Percentiles rank a stretch among this genome's conserved stretches.
phyloP scores from a whole-genome alignment of 1,140 invertebrate species.

The Heterodera schachtii region DNA sequence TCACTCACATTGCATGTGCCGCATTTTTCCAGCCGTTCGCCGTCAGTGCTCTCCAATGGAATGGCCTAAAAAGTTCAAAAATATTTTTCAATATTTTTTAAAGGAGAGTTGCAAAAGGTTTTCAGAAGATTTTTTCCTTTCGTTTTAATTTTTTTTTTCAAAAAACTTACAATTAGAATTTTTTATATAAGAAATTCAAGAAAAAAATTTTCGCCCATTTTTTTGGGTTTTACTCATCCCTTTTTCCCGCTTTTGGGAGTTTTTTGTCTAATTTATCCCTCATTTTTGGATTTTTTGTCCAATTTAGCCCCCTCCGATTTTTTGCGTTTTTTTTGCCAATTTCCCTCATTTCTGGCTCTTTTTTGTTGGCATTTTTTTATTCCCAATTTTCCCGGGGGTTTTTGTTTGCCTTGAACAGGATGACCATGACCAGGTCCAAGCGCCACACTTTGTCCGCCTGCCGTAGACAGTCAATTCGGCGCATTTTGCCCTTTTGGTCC shows the following conservation, averaged over 20 bases:
- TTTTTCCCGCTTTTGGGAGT: too few relatives aligned
- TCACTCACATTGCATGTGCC: conserved; percentile 91
- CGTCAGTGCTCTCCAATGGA: conserved; percentile 97
- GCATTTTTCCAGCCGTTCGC: conserved; percentile 94
- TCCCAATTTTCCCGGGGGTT: neutral
- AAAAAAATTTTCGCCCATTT: too few relatives aligned
- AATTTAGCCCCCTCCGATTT: too few relatives aligned
- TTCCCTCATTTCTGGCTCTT: neutral
- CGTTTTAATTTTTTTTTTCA: too few relatives aligned
- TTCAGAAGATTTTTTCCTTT: too few relatives aligned
- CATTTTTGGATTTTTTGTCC: too few relatives aligned
- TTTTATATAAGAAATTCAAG: too few relatives aligned
- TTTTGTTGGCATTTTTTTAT: neutral
- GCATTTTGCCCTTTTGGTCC: conserved; percentile 99
- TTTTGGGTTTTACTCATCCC: too few relatives aligned
- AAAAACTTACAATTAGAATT: too few relatives aligned
- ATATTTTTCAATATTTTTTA: neutral
- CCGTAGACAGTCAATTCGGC: conserved; percentile 94
- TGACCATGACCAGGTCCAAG: conserved; percentile 98
- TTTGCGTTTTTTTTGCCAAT: too few relatives aligned
- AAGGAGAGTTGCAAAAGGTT: too few relatives aligned
- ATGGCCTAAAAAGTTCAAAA: conserved; percentile 72
- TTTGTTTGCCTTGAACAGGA: conserved; percentile 87
- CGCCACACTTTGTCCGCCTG: conserved; percentile 99
- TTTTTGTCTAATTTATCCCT: too few relatives aligned